phyloP scores from a whole-genome alignment of 2,888 invertebrate species.

The Sarcophaga variegata region DNA sequence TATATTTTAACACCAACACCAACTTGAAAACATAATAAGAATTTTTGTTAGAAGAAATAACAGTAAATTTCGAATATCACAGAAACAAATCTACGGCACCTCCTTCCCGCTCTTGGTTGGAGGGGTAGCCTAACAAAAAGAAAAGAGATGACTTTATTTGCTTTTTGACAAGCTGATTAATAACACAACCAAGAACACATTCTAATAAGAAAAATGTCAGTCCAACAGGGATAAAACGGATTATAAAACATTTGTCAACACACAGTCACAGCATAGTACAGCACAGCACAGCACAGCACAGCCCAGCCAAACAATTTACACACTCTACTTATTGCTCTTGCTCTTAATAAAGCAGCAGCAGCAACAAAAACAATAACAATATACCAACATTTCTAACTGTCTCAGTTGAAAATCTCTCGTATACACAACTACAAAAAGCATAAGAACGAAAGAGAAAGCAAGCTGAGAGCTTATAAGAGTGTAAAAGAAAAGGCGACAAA shows the following conservation, averaged over 20 bases:
- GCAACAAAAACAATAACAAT: slow-evolving; percentile 41
- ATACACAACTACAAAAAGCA: not conserved
- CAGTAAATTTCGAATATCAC: not conserved
- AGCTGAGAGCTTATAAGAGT: slow-evolving; percentile 23
- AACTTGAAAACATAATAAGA: not conserved
- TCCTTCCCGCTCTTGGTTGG: too few relatives aligned
- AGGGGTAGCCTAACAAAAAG: not conserved
- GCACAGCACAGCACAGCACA: too few relatives aligned
- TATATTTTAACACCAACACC: not conserved
- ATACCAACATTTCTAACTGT: slow-evolving; percentile 31
- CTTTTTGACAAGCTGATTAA: slow-evolving; percentile 46
- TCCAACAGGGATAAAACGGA: slow-evolving; percentile 62
- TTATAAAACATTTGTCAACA: slow-evolving; percentile 60
- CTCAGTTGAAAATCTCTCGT: slow-evolving; percentile 14
- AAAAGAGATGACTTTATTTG: slow-evolving; percentile 63
- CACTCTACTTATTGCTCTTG: slow-evolving; percentile 56
- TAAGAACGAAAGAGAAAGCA: not conserved
- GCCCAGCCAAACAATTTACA: not conserved
- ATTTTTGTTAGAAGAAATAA: not conserved
- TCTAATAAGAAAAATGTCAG: slow-evolving; percentile 68
- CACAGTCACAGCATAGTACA: not conserved
- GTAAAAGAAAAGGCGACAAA: slow-evolving; percentile 63
- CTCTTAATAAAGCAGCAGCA: slow-evolving; percentile 32
- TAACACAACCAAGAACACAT: slow-evolving; percentile 58
- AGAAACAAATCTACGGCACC: too few relatives aligned